These are phyloP conservation scores for Psephotus haematonotus DNA, from an alignment of 2,113 vertebrate species.

Conservation along the genomic window DNA sequence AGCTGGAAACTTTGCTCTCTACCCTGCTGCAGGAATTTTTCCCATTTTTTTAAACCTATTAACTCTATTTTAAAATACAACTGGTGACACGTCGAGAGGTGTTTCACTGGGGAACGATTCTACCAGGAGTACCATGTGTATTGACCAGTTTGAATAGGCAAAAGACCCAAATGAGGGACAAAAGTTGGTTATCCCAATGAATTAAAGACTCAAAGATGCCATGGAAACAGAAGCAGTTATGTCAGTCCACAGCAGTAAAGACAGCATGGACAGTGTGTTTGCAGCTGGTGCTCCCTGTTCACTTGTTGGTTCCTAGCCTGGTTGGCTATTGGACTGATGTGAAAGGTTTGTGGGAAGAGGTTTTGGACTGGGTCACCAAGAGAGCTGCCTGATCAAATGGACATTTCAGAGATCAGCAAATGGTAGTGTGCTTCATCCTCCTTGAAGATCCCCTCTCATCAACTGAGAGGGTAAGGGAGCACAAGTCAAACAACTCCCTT, in stretches of 20 bases:
- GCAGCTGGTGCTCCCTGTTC: not conserved
- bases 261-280: not conserved
- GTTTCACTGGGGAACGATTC: not conserved
- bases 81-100: not conserved
- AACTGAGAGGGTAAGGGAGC: not conserved
- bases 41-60: not conserved
- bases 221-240: not conserved
- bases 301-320: not conserved
- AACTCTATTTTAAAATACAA: not conserved
- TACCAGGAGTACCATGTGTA: not conserved
- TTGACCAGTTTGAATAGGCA: not conserved
- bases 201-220: not conserved
- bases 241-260: not conserved
- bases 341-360: not conserved
- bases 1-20: not conserved
- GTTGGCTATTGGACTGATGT: not conserved
- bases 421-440: not conserved
- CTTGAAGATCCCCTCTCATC: not conserved
- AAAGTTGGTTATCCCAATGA: not conserved
- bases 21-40: not conserved
- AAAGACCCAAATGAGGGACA: not conserved
- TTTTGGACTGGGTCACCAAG: not conserved
- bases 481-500: not conserved
- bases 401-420: not conserved
- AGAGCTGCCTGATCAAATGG: rapidly evolving